Evolutionary conservation across 2,888 invertebrate genomes (phyloP).

Genomic region (Hoplodrina blanda): DNA sequence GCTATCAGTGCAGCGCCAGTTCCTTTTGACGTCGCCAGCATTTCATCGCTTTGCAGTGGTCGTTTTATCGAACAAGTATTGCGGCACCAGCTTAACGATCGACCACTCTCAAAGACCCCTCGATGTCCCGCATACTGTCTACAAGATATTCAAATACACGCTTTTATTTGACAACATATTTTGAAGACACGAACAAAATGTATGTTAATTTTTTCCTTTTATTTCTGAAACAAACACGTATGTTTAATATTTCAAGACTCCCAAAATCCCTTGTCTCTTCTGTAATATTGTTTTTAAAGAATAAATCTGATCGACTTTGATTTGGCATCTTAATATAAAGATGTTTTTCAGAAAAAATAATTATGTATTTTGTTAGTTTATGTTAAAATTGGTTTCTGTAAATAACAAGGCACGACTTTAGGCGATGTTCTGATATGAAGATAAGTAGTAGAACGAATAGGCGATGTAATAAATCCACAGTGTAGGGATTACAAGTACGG

Average conservation of each 20-base stretch:
- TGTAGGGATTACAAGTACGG: constrained; percentile 32
- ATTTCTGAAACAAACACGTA: constrained; percentile 13
- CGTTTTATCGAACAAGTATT: constrained; percentile 57
- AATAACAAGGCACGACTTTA: not conserved
- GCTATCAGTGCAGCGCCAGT: constrained; percentile 45
- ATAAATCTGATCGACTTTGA: constrained; percentile 31
- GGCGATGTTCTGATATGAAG: constrained; percentile 3
- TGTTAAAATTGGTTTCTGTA: not conserved
- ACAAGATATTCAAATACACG: constrained; percentile 41
- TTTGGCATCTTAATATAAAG: constrained; percentile 15
- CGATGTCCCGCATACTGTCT: constrained; percentile 26
- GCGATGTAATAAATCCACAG: constrained; percentile 10
- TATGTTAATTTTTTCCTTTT: constrained; percentile 28
- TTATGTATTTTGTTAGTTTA: constrained; percentile 15
- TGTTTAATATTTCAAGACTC: constrained; percentile 44
- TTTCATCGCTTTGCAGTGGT: constrained; percentile 55
- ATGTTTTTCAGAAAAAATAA: constrained; percentile 25
- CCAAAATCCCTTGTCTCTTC: constrained; percentile 24
- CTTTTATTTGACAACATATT: constrained; percentile 41
- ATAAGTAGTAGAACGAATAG: not conserved
- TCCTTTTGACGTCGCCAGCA: constrained; percentile 55
- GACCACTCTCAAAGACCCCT: constrained; percentile 49
- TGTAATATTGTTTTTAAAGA: constrained; percentile 36
- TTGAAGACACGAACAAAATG: constrained; percentile 37
- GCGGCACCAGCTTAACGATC: constrained; percentile 51